These are phyloP conservation scores for Agrotis ipsilon DNA, from an alignment of 2,888 invertebrate genomes.

Conservation along the genomic window DNA sequence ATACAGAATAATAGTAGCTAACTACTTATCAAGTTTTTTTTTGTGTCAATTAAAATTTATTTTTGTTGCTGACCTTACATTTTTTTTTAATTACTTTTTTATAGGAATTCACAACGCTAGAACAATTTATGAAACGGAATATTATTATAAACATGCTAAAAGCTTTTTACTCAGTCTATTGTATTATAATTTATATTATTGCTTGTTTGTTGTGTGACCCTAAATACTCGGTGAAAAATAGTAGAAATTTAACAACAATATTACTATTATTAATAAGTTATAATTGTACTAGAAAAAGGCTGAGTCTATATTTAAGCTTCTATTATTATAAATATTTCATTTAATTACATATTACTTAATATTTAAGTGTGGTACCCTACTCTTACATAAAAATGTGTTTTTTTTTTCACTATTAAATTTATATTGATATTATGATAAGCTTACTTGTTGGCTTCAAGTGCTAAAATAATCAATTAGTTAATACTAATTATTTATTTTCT, in stretches of 20 bases:
- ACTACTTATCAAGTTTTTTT: neutral
- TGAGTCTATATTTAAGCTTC: neutral
- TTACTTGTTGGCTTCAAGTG: slow-evolving; percentile 2
- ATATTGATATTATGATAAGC: neutral
- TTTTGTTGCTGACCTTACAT: neutral
- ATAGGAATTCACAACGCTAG: neutral
- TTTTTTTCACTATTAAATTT: slow-evolving; percentile 1
- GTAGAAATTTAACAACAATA: slow-evolving; percentile 10
- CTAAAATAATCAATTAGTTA: slow-evolving; percentile 11
- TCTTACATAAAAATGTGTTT: slow-evolving; percentile 6
- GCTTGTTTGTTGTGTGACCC: slow-evolving; percentile 18
- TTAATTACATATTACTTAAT: slow-evolving; percentile 11
- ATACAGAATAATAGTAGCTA: neutral
- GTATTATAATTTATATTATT: slow-evolving; percentile 21
- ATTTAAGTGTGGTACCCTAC: slow-evolving; percentile 11
- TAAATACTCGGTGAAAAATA: slow-evolving; percentile 7
- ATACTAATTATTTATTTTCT: slow-evolving; percentile 1
- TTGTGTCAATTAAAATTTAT: neutral
- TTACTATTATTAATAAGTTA: slow-evolving; percentile 33
- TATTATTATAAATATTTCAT: slow-evolving; percentile 4
- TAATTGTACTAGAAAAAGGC: slow-evolving; percentile 47
- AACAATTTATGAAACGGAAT: neutral
- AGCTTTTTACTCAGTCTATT: slow-evolving; percentile 29
- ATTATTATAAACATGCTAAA: neutral
- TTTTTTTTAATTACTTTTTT: neutral